Conservation (phyloP, 2,797 vertebrate genomes). For the Simalia tracyae region DNA sequence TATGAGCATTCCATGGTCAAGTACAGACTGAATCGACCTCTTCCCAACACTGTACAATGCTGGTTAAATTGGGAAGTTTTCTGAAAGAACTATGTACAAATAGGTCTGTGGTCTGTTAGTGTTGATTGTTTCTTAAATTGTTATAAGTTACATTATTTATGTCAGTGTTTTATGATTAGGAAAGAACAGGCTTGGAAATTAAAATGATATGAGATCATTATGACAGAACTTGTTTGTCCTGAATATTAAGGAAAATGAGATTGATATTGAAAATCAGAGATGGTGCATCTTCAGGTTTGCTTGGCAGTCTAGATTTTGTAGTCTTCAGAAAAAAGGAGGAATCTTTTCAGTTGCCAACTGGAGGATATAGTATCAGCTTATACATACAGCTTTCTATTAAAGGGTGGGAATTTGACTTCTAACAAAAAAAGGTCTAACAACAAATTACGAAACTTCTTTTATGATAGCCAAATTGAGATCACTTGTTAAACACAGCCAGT, state of each 20-base stretch:
- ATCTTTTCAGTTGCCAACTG: background rate
- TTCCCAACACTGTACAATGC: background rate
- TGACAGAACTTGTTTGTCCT: constrained; percentile 1
- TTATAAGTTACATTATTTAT: background rate
- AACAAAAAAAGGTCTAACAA: background rate
- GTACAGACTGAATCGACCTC: background rate
- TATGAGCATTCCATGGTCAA: background rate
- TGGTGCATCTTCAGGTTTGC: background rate
- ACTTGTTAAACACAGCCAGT: background rate
- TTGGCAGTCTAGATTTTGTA: background rate
- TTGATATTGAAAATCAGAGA: background rate
- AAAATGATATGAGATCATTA: background rate
- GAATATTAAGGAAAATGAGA: background rate
- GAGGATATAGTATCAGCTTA: background rate
- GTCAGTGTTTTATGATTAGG: background rate
- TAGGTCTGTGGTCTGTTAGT: background rate
- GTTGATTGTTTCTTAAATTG: constrained; percentile 9
- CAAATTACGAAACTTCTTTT: background rate
- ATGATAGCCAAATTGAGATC: background rate
- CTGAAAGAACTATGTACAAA: background rate
- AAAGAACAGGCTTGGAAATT: constrained; percentile 3
- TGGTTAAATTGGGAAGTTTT: background rate
- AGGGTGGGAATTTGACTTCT: background rate
- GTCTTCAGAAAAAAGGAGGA: background rate
- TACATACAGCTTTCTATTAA: background rate